These are phyloP conservation scores for Fringilla coelebs DNA, from an alignment of 2,797 vertebrate species.

Conservation along the genomic window DNA sequence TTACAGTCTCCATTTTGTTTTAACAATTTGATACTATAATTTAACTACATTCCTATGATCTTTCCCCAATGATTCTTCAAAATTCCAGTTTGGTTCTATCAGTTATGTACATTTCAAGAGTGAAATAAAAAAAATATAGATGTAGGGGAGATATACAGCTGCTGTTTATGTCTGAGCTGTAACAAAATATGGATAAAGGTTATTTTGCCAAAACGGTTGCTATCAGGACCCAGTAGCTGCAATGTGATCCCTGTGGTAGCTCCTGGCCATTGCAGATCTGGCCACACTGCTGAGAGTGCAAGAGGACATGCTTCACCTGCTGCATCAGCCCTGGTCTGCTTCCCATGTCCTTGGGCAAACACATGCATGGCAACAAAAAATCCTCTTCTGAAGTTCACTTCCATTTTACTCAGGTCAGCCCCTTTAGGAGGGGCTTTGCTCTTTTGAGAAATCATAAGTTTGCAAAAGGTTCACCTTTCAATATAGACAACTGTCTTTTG, in stretches of 20 bases:
- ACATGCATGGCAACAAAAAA: background rate
- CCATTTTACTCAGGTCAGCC: background rate
- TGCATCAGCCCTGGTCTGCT: background rate
- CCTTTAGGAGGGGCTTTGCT: background rate
- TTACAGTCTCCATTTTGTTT: background rate
- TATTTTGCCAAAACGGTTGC: background rate
- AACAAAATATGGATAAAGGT: background rate
- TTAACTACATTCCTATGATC: background rate
- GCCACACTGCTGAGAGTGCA: background rate
- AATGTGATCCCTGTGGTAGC: background rate
- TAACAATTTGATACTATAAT: background rate
- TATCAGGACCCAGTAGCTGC: background rate
- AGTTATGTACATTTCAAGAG: background rate
- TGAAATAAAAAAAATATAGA: background rate
- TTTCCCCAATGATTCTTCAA: background rate
- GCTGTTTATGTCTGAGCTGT: background rate
- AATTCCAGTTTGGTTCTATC: background rate
- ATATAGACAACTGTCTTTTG: background rate
- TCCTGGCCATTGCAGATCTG: background rate
- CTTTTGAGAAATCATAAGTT: background rate
- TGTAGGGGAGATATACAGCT: background rate
- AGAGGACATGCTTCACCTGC: background rate
- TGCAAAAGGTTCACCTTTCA: background rate
- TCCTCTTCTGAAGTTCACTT: background rate
- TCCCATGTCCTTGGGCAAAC: background rate